These are phyloP conservation scores for Meles meles DNA, from an alignment of 2,113 vertebrate species.

Conservation along the genomic window DNA sequence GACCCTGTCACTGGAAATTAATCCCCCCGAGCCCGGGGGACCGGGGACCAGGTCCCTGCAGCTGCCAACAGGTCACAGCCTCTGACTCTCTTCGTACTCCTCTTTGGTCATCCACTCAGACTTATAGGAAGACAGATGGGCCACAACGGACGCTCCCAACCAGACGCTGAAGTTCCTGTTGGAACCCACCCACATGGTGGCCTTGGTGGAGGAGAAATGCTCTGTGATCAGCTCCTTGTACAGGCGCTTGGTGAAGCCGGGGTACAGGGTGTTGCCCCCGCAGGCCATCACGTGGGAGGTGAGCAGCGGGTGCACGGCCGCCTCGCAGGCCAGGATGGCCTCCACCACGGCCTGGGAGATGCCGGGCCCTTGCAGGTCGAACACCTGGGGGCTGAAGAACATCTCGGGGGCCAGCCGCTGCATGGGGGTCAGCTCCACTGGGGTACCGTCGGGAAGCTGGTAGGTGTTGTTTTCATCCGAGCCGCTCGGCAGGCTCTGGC, in stretches of 20 bases:
- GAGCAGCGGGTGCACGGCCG: conserved; percentile 83
- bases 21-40: fast-evolving
- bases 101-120: conserved; percentile 89
- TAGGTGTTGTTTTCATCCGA: fast-evolving
- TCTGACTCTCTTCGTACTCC: conserved; percentile 81
- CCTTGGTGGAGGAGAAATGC: conserved; percentile 63
- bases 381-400: conserved; percentile 35
- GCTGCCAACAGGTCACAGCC: conserved; percentile 14
- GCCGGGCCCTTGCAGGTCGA: neutral
- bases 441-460: neutral
- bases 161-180: conserved; percentile 83
- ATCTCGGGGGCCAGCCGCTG: conserved; percentile 45
- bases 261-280: conserved; percentile 89
- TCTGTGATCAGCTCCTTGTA: neutral
- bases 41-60: too few species aligned
- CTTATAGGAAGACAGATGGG: conserved; percentile 88
- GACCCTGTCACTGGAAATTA: neutral
- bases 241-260: conserved; percentile 84
- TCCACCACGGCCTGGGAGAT: neutral
- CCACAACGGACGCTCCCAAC: conserved; percentile 88
- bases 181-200: conserved; percentile 79
- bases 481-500: fast-evolving
- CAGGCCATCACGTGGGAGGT: conserved; percentile 86
- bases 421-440: neutral
- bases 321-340: conserved; percentile 75